Evolutionary conservation across 2,797 vertebrate species (phyloP).

Genomic region (Adelosebastes latens): DNA sequence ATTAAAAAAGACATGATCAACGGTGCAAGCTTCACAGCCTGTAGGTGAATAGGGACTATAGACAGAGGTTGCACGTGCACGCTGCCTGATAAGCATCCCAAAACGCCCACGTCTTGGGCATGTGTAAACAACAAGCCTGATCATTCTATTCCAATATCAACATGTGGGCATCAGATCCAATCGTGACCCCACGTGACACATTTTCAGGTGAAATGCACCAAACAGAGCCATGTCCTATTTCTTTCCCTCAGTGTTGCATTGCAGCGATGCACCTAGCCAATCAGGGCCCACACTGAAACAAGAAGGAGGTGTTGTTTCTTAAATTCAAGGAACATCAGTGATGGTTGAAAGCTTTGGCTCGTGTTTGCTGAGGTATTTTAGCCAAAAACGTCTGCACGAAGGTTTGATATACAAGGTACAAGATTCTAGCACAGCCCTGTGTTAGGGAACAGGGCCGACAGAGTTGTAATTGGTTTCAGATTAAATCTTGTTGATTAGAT

Average conservation of each 20-base stretch:
- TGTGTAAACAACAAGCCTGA: not conserved
- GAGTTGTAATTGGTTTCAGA: conserved; percentile 2
- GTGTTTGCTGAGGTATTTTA: not conserved
- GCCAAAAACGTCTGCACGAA: not conserved
- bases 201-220: not conserved
- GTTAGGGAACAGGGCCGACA: not conserved
- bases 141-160: not conserved
- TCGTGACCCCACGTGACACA: not conserved
- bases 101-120: not conserved
- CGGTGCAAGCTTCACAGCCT: not conserved
- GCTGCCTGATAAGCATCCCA: not conserved
- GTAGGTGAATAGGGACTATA: not conserved
- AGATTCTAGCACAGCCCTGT: not conserved
- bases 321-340: not conserved
- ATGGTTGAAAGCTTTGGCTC: not conserved
- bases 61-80: not conserved
- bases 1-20: not conserved
- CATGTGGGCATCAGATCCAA: not conserved
- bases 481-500: conserved; percentile 17
- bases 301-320: not conserved
- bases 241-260: not conserved
- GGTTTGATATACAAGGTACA: not conserved
- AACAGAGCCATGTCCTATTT: not conserved
- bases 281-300: not conserved
- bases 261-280: not conserved